These are phyloP conservation scores for Clamator glandarius DNA, from an alignment of 2,797 vertebrate genomes.

Conservation along the genomic window DNA sequence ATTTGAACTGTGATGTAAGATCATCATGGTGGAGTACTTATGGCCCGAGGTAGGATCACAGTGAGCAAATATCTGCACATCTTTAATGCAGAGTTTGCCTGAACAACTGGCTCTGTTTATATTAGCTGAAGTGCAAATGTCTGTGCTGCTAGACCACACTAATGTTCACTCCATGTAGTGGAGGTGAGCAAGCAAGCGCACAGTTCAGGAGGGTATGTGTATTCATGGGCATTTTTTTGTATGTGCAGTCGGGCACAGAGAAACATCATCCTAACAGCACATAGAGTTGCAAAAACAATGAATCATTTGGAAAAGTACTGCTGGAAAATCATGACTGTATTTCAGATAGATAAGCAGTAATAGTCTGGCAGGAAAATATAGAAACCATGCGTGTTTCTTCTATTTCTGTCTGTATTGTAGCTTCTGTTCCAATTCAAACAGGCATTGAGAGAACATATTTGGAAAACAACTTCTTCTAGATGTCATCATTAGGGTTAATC, in stretches of 20 bases:
- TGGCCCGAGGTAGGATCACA: background rate
- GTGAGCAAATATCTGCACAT: too few species aligned
- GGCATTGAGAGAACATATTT: background rate
- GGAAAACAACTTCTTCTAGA: background rate
- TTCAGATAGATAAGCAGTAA: background rate
- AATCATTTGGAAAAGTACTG: background rate
- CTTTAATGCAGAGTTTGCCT: background rate
- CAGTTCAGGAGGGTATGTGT: background rate
- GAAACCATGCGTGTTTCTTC: background rate
- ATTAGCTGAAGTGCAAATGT: background rate
- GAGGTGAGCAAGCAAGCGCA: background rate
- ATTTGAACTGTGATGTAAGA: accelerated
- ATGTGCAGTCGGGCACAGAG: accelerated
- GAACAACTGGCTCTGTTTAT: background rate
- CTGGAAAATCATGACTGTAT: background rate
- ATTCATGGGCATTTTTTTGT: accelerated
- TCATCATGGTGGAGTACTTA: too few species aligned
- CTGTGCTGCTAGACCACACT: background rate
- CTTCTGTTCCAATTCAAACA: background rate
- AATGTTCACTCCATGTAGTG: accelerated
- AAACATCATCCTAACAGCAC: background rate
- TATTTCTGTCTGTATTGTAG: background rate
- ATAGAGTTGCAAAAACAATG: background rate
- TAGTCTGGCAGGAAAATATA: background rate
- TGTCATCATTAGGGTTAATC: background rate